Evolutionary conservation across 2,888 invertebrate species (phyloP).

Genomic region (Aphidoletes aphidimyza): DNA sequence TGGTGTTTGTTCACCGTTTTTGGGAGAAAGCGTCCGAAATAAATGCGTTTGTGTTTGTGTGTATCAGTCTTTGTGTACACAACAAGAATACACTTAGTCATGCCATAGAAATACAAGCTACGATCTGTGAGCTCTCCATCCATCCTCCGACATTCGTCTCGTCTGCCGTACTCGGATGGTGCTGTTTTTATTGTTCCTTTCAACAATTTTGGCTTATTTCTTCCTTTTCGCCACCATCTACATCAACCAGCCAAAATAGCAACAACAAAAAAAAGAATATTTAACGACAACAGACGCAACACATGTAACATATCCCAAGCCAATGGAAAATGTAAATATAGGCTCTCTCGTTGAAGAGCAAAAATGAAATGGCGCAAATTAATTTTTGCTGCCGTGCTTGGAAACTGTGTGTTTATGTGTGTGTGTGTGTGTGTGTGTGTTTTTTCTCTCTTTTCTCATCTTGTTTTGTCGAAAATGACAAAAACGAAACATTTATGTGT

Average conservation of each 20-base stretch:
- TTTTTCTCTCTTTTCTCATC: too few species aligned
- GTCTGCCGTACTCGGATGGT: too few species aligned
- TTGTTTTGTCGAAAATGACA: not conserved
- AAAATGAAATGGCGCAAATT: constrained; percentile 4
- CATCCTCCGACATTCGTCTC: too few species aligned
- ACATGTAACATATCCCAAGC: not conserved
- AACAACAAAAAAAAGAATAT: too few species aligned
- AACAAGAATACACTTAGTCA: not conserved
- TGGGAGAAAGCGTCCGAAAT: too few species aligned
- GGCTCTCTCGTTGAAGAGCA: not conserved
- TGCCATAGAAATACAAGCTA: too few species aligned
- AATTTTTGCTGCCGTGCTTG: constrained; percentile 13
- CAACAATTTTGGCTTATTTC: not conserved
- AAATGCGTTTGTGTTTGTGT: not conserved
- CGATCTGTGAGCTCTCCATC: too few species aligned
- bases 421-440: too few species aligned
- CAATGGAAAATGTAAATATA: too few species aligned
- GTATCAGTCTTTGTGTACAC: not conserved
- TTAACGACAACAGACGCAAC: constrained; percentile 1
- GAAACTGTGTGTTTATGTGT: too few species aligned
- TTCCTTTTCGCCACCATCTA: not conserved
- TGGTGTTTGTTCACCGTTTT: not conserved
- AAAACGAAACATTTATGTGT: not conserved
- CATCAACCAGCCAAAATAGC: not conserved
- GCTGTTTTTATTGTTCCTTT: not conserved